These are phyloP conservation scores for Heterohyrax brucei DNA, from an alignment of 2,797 vertebrate genomes.

Conservation along the genomic window DNA sequence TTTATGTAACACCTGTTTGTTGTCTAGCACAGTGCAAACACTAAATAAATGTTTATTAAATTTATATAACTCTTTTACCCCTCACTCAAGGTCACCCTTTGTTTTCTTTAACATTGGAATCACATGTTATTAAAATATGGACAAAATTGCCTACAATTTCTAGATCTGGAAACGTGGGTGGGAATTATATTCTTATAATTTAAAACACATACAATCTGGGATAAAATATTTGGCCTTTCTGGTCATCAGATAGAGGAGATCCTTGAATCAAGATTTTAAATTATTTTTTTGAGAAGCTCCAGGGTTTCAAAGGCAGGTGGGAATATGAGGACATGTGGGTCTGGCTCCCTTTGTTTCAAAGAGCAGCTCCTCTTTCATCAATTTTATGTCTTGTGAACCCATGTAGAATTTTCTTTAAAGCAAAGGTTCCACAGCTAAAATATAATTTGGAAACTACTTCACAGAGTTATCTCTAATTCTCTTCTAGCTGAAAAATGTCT, in stretches of 20 bases:
- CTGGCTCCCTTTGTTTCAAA: slow-evolving; percentile 69
- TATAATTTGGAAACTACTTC: slow-evolving; percentile 83
- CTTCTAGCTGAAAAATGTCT: slow-evolving; percentile 63
- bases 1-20: neutral
- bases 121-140: slow-evolving; percentile 64
- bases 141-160: neutral
- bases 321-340: neutral
- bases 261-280: slow-evolving; percentile 43
- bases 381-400: slow-evolving; percentile 68
- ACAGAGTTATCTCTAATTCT: slow-evolving; percentile 82
- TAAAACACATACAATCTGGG: slow-evolving; percentile 39
- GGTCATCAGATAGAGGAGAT: neutral
- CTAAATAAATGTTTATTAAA: slow-evolving; percentile 45
- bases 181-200: slow-evolving; percentile 58
- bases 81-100: slow-evolving; percentile 53
- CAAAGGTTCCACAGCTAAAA: slow-evolving; percentile 73
- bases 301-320: slow-evolving; percentile 27
- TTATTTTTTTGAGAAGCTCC: slow-evolving; percentile 47
- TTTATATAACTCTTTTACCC: slow-evolving; percentile 18
- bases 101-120: slow-evolving; percentile 59
- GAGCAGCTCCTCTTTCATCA: slow-evolving; percentile 66
- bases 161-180: slow-evolving; percentile 32
- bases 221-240: slow-evolving; percentile 74
- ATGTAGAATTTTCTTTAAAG: slow-evolving; percentile 77
- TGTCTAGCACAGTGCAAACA: neutral